These are phyloP conservation scores for Osmerus eperlanus DNA, from an alignment of 2,113 vertebrate genomes.

Conservation along the genomic window DNA sequence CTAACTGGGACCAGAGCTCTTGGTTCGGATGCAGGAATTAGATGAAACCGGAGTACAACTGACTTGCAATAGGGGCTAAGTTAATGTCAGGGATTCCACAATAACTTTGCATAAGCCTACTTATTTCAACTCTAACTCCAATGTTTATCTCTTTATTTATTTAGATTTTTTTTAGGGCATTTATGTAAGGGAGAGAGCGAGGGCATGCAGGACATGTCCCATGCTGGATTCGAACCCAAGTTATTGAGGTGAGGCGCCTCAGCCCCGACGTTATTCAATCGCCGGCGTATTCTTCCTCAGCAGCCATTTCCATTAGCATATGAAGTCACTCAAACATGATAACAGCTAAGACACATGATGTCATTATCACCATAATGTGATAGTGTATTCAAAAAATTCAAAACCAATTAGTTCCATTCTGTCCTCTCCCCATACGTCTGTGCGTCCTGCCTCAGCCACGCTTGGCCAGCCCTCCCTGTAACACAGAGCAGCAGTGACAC, in stretches of 20 bases:
- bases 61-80: not conserved
- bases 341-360: not conserved
- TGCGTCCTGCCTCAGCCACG: conserved; percentile 51
- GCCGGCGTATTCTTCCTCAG: not conserved
- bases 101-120: not conserved
- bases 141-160: too few species aligned
- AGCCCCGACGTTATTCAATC: too few species aligned
- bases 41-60: conserved; percentile 1
- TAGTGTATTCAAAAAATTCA: not conserved
- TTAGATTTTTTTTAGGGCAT: too few species aligned
- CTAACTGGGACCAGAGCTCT: conserved; percentile 20
- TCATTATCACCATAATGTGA: not conserved
- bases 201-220: too few species aligned
- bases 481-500: conserved; percentile 66
- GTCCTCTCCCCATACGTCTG: conserved; percentile 61
- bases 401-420: conserved; percentile 47
- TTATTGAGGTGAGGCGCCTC: too few species aligned
- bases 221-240: too few species aligned
- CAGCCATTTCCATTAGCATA: not conserved
- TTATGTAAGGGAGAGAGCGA: too few species aligned
- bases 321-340: not conserved
- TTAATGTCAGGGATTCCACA: not conserved
- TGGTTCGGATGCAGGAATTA: not conserved
- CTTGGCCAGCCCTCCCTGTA: conserved; percentile 64
- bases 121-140: not conserved